Base-by-base conservation (phyloP, 2,797 vertebrate genomes). In the Anabas testudineus region DNA sequence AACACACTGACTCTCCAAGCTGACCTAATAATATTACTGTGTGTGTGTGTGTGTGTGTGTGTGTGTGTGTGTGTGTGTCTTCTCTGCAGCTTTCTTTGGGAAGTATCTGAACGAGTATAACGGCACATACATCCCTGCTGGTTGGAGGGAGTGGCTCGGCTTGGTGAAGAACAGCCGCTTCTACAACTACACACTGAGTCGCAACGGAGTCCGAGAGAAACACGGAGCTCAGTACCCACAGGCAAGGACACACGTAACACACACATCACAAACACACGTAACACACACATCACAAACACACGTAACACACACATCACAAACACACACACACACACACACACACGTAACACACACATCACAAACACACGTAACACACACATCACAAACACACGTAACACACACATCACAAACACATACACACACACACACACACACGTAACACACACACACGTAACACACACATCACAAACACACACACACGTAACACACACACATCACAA, bases 91-190 rank as follows among this genome's bases (percentile, higher is more conserved):
- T 87, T 3, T 98, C 94, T 93, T 99, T 88, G 48, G 97, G 95
- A 24, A 97, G 96, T 91, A 96, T 93, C 78, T 97, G 92, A 83
- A 99, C 83, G 74, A 99, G 96, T 91, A 99, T 91, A 39, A 97
- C 92, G 68, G 98, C 92, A 3, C 97, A 81, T 8, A 97, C 95
- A 92, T 99, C 52, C 97, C 97, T 0, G 90, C 95, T 0, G 97
- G 97, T 16, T 99, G 97, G 97, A 97, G 95, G 81, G 95, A 98
- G 87, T 99, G 97, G 97, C 95, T 99, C 48, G 96, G 96, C 5
- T 87, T 98, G 74, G 95, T 99, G 61, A 99, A 99, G 89, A 99
- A 99, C 89, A 98, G 97, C 15, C 96, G 97, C 42, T 99, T 99
- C 88, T 99, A 99, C 87, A 99, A 99, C 94, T 99, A 99, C 86